Percentiles rank a stretch among this genome's conserved stretches.
These are phyloP conservation scores for Caenorhabditis sp. DNA, from an alignment of 2,888 invertebrate species.

Conservation along the genomic window DNA sequence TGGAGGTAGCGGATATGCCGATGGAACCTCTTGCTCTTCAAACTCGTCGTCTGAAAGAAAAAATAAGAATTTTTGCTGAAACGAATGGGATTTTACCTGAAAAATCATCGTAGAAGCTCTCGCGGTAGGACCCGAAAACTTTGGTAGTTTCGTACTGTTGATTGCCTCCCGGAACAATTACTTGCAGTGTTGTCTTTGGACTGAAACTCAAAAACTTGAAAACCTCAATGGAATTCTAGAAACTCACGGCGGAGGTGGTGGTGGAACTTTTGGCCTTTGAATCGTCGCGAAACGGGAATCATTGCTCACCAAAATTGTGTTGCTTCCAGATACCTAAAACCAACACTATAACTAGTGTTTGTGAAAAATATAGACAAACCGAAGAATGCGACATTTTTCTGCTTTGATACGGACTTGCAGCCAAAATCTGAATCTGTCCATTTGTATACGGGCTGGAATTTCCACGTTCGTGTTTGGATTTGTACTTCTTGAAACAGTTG, in stretches of 20 bases:
- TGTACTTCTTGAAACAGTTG: slow-evolving; percentile 64
- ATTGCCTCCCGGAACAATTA: slow-evolving; percentile 37
- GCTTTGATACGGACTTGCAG: slow-evolving; percentile 62
- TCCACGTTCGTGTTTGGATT: slow-evolving; percentile 47
- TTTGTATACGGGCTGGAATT: slow-evolving; percentile 56
- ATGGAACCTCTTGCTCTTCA: slow-evolving; percentile 49
- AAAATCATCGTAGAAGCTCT: slow-evolving; percentile 64
- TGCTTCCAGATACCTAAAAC: slow-evolving; percentile 51
- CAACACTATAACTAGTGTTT: not conserved
- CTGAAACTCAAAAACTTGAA: slow-evolving; percentile 32
- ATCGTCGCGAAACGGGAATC: slow-evolving; percentile 68
- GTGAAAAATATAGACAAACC: slow-evolving; percentile 12
- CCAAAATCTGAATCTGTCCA: slow-evolving; percentile 61
- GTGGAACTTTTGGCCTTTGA: slow-evolving; percentile 70
- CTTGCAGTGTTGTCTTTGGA: slow-evolving; percentile 65
- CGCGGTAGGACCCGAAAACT: slow-evolving; percentile 50
- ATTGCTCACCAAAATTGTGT: slow-evolving; percentile 59
- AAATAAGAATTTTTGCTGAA: not conserved
- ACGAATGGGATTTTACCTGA: slow-evolving; percentile 27
- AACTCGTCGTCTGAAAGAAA: slow-evolving; percentile 62
- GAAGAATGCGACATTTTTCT: slow-evolving; percentile 58
- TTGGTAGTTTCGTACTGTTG: slow-evolving; percentile 39
- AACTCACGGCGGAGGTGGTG: slow-evolving; percentile 72
- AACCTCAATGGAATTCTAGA: not conserved
- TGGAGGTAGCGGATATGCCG: slow-evolving; percentile 61